A percentile compares a stretch with the other conserved stretches of the same genome.
These are phyloP conservation scores for Cirrhinus mrigala DNA, from an alignment of 2,797 vertebrate species.

Conservation along the genomic window DNA sequence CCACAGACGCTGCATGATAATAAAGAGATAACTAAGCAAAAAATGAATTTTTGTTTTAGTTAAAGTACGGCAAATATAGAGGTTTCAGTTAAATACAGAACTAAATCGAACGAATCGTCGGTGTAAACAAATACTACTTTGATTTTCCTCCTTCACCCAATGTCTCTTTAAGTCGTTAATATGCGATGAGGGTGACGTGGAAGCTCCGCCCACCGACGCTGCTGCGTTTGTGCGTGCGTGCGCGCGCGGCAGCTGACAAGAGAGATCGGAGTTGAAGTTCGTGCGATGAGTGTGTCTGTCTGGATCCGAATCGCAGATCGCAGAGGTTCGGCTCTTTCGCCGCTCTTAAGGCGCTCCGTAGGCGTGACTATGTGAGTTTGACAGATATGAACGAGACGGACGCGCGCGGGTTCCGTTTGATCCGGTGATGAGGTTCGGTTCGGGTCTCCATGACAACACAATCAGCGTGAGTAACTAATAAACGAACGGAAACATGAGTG, in stretches of 20 bases:
- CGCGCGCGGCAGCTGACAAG: not conserved
- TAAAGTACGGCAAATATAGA: too few relatives aligned
- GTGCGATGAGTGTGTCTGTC: not conserved
- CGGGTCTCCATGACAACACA: slow-evolving; percentile 24
- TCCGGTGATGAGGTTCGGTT: not conserved
- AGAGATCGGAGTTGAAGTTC: not conserved
- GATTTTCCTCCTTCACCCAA: not conserved
- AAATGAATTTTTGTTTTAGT: too few relatives aligned
- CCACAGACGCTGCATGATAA: too few relatives aligned
- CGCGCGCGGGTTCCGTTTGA: not conserved
- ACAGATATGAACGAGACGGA: not conserved
- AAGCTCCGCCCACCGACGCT: slow-evolving; percentile 17
- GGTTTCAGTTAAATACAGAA: too few relatives aligned
- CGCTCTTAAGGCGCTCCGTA: not conserved
- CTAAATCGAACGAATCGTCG: not conserved
- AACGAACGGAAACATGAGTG: not conserved
- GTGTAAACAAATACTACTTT: not conserved
- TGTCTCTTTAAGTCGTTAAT: not conserved
- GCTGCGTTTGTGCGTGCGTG: not conserved
- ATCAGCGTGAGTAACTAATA: slow-evolving; percentile 4
- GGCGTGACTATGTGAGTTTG: not conserved
- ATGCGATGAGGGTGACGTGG: not conserved
- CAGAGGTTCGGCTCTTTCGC: not conserved
- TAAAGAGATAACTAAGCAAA: too few relatives aligned
- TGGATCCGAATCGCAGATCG: not conserved